Base-by-base conservation (phyloP, 2,797 vertebrate genomes). In the Agapornis canus region DNA sequence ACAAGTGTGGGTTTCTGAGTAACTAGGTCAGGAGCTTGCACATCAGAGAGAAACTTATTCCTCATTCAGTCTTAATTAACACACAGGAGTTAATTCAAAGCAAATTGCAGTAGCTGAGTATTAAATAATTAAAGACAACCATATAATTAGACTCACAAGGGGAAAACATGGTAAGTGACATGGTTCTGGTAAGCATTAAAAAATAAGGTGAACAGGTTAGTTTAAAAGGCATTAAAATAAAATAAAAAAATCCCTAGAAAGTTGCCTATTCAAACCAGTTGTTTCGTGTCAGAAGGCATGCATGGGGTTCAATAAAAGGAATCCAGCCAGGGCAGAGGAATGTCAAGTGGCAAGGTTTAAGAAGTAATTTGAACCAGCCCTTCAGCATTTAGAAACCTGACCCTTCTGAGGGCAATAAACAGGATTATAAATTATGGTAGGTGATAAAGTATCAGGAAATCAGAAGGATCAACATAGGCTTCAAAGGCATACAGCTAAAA, bases 381-480 rank as follows among this genome's bases (percentile, higher is more conserved):
- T 95, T 94, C 93, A 88, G 60, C 77, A 88, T 90, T 95, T 81
- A 73, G 94, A 95, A 96, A 96, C 72, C 93, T 82, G 86, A 96
- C 51, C 51, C 86, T 92, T 69, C 82, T 48, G 86, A 91, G 91
- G 54, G 90, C 91, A 95, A 92, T 95, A 95, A 96, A 95, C 91
- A 96, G 90, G 85, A 90, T 91, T 95, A 94, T 94, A 92, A 96
- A 92, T 96, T 90, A 94, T 48, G 63, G 73, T 83, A 92, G 90
- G 93, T 86, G 93, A 95, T 96, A 96, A 92, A 95, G 84, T 94
- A 94, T 39, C 82, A 95, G 93, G 94, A 95, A 96, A 95, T 94
- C 82, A 94, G 89, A 90, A 90, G 66, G 61, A 92, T 89, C 87
- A 95, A 91, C 82, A 76, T 72, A 63, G 51, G 22, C 66, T 96